Percentiles rank a stretch among this genome's conserved stretches.
Evolutionary conservation across 64 coral and sea anemone genomes (phyloP).

Genomic region (Cladopsammia gracilis): DNA sequence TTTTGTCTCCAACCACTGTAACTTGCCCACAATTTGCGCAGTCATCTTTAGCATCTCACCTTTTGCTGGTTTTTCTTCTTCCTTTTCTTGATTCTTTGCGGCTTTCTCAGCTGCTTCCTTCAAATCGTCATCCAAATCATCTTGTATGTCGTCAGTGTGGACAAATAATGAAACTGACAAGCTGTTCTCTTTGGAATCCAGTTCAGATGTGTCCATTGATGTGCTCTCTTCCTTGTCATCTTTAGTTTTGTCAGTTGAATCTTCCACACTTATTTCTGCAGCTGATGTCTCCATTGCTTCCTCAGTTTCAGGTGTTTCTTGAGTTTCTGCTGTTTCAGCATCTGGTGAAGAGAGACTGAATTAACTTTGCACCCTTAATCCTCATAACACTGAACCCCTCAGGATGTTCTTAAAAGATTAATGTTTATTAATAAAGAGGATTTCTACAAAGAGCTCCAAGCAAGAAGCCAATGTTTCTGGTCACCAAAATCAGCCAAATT

Average conservation of each 20-base stretch:
- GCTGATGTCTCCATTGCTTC: constrained; percentile 14
- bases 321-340: not conserved
- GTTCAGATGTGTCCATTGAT: constrained; percentile 68
- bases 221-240: constrained; percentile 6
- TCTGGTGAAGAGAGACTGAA: constrained; percentile 15
- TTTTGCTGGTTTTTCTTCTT: constrained; percentile 27
- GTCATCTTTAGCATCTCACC: constrained; percentile 10
- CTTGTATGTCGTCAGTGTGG: constrained; percentile 95
- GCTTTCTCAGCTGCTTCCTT: constrained; percentile 76
- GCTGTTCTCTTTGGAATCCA: constrained; percentile 90
- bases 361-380: no score
- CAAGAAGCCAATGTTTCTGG: no score
- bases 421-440: no score
- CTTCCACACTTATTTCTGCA: constrained; percentile 24
- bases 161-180: constrained; percentile 96
- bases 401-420: no score
- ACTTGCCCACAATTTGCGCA: no score
- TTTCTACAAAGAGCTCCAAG: no score
- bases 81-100: constrained; percentile 32
- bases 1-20: no score
- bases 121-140: constrained; percentile 97
- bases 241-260: not conserved
- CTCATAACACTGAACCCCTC: no score
- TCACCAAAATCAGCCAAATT: no score
- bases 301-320: constrained; percentile 1